Percentiles rank a stretch among this genome's conserved stretches.
phyloP scores from a whole-genome alignment of 1,140 invertebrate genomes.

The Ceratosolen solmsi region DNA sequence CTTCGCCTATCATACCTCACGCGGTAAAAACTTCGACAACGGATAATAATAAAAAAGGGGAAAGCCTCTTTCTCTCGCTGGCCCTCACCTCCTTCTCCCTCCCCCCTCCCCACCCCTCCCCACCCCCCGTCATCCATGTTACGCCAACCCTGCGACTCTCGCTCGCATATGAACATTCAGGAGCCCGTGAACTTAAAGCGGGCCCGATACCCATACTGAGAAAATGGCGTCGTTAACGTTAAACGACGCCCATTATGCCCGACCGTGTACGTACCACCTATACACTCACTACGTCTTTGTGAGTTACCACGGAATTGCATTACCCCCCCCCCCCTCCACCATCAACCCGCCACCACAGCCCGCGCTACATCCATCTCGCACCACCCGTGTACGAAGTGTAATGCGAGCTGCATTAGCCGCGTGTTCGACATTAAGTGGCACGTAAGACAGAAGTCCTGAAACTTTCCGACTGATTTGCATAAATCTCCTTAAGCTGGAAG shows the following conservation, averaged over 20 bases:
- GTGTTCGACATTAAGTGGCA: slow-evolving; percentile 45
- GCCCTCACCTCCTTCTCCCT: not conserved
- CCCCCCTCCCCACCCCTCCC: too few species aligned
- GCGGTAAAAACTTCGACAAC: slow-evolving; percentile 14
- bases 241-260: slow-evolving; percentile 70
- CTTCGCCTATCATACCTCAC: not conserved
- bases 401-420: slow-evolving; percentile 42
- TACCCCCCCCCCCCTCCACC: not conserved
- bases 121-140: too few species aligned
- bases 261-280: slow-evolving; percentile 50
- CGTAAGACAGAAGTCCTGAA: slow-evolving; percentile 46
- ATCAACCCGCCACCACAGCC: not conserved
- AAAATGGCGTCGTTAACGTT: slow-evolving; percentile 74
- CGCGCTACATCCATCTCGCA: not conserved
- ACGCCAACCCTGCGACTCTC: not conserved
- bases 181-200: slow-evolving; percentile 65
- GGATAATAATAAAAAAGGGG: slow-evolving; percentile 33
- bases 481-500: slow-evolving; percentile 23
- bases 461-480: slow-evolving; percentile 41
- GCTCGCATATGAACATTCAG: slow-evolving; percentile 69
- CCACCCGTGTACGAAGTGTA: slow-evolving; percentile 16
- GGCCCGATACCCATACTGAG: slow-evolving; percentile 69
- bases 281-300: not conserved
- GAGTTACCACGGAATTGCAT: slow-evolving; percentile 14
- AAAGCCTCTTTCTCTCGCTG: not conserved